Evolutionary conservation across 2,113 vertebrate species (phyloP).

Genomic region (Petaurus breviceps): DNA sequence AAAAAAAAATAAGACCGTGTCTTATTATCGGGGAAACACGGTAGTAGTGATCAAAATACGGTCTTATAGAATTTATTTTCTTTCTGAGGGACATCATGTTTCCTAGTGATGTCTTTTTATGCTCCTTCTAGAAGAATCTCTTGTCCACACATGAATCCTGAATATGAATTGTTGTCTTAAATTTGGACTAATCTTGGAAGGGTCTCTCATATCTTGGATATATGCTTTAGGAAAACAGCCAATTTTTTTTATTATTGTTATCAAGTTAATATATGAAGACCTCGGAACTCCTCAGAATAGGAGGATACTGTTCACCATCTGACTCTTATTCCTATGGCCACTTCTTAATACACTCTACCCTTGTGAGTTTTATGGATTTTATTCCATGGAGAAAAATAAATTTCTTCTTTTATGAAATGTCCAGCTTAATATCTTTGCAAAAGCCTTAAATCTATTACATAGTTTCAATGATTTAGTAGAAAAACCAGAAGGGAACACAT

Average conservation of each 20-base stretch:
- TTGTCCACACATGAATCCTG: neutral
- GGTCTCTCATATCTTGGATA: neutral
- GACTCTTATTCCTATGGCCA: neutral
- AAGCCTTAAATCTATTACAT: neutral
- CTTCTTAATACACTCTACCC: neutral
- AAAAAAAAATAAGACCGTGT: too few species aligned
- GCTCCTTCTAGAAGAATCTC: neutral
- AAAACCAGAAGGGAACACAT: neutral
- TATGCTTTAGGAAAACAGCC: neutral
- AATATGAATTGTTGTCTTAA: neutral
- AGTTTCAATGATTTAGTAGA: neutral
- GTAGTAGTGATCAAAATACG: too few species aligned
- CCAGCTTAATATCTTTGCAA: neutral
- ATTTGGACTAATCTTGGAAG: neutral
- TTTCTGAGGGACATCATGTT: neutral
- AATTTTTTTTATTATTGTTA: neutral
- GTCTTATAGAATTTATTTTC: neutral
- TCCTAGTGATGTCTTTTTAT: neutral
- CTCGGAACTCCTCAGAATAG: neutral
- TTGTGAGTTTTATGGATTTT: neutral
- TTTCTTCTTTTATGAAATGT: neutral
- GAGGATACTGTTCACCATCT: neutral
- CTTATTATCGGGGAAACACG: too few species aligned
- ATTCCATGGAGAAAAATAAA: neutral
- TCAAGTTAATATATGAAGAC: neutral